A percentile compares a stretch with the other conserved stretches of the same genome.
Conservation (phyloP, 2,797 vertebrate genomes). For the Sebastes vulpes region DNA sequence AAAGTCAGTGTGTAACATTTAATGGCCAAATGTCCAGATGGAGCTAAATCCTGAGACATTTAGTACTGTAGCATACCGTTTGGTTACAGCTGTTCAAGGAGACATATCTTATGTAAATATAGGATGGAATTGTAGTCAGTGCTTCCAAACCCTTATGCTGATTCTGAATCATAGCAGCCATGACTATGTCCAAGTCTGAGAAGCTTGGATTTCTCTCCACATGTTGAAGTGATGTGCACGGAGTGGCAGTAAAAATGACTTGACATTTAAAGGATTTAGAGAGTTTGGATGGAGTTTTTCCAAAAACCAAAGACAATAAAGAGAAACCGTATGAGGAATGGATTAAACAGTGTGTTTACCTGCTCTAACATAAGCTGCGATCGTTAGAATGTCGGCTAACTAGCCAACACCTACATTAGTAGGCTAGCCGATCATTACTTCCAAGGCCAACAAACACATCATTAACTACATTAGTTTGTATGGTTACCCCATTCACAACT, state of each 20-base stretch:
- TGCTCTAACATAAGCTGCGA: not conserved
- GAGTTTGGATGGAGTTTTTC: not conserved
- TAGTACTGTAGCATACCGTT: not conserved
- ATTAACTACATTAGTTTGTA: not conserved
- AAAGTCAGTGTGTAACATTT: conserved; percentile 18
- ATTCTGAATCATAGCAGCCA: not conserved
- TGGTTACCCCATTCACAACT: not conserved
- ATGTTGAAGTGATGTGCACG: not conserved
- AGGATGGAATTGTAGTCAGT: conserved; percentile 3
- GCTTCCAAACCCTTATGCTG: not conserved
- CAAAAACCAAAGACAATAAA: not conserved
- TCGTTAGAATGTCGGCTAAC: not conserved
- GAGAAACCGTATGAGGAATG: not conserved
- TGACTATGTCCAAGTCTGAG: not conserved
- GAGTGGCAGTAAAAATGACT: not conserved
- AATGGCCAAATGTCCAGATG: conserved; percentile 29
- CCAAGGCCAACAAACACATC: not conserved
- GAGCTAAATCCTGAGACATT: not conserved
- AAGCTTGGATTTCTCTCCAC: not conserved
- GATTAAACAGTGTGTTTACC: not conserved
- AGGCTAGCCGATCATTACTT: not conserved
- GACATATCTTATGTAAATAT: conserved; percentile 15
- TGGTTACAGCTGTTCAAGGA: not conserved
- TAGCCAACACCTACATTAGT: not conserved
- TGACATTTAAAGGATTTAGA: not conserved